Evolutionary conservation across 2,888 invertebrate genomes (phyloP).

Genomic region (Coelinius sp.): DNA sequence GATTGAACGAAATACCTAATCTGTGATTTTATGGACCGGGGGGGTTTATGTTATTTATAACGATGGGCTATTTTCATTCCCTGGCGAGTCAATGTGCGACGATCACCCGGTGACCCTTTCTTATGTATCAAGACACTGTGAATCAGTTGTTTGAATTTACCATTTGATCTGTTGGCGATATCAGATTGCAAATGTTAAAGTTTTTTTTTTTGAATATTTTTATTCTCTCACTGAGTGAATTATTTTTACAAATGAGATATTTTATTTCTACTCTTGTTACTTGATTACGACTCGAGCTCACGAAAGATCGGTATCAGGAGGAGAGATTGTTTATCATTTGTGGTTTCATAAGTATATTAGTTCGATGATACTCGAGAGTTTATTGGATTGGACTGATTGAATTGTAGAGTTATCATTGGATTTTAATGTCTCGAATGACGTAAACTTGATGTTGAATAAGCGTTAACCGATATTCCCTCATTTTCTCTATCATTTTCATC

Average conservation of each 20-base stretch:
- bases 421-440: constrained; percentile 6
- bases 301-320: background rate
- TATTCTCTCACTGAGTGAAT: background rate
- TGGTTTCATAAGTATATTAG: constrained; percentile 3
- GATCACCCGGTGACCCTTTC: background rate
- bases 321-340: background rate
- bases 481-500: background rate
- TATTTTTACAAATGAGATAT: background rate
- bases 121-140: background rate
- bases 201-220: background rate
- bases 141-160: background rate
- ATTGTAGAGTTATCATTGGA: background rate
- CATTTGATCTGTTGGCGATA: background rate
- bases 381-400: constrained; percentile 5
- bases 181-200: background rate
- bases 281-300: background rate
- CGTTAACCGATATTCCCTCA: background rate
- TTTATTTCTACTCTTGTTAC: background rate
- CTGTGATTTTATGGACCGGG: background rate
- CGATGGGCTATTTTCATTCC: background rate
- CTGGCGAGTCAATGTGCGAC: background rate
- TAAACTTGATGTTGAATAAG: background rate
- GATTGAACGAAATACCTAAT: background rate
- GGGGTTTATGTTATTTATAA: constrained; percentile 4
- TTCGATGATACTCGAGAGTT: background rate